A percentile compares a stretch with the other conserved stretches of the same genome.
phyloP scores from a whole-genome alignment of 2,888 invertebrate genomes.

The Strigamia crassipes region DNA sequence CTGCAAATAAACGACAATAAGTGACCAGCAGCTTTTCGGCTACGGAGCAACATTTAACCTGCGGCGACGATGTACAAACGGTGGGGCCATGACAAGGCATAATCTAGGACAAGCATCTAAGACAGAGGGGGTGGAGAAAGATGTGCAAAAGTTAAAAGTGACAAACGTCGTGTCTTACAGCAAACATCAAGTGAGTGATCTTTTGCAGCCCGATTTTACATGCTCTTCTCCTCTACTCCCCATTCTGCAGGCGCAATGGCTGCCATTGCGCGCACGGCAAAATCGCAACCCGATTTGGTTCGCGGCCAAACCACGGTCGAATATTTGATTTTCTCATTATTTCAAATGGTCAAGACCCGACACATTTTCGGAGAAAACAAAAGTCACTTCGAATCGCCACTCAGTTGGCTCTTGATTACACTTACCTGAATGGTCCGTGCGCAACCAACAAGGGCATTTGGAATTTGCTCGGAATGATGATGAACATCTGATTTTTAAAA shows the following conservation, averaged over 20 bases:
- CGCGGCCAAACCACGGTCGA: neutral
- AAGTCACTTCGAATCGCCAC: neutral
- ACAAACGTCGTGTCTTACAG: constrained; percentile 19
- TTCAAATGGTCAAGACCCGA: neutral
- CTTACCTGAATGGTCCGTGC: constrained; percentile 25
- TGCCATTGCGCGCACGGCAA: constrained; percentile 15
- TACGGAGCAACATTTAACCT: constrained; percentile 2
- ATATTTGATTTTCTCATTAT: neutral
- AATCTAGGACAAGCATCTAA: constrained; percentile 19
- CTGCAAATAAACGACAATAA: constrained; percentile 16
- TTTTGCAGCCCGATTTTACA: neutral
- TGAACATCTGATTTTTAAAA: constrained; percentile 36
- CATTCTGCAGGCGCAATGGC: neutral
- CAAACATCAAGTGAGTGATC: constrained; percentile 15
- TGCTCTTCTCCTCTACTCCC: neutral
- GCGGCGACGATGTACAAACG: constrained; percentile 20
- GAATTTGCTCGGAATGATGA: constrained; percentile 27
- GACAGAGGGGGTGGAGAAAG: constrained; percentile 26
- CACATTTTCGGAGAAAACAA: neutral
- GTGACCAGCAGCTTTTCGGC: constrained; percentile 30
- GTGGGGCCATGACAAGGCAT: constrained; percentile 33
- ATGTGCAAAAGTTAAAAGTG: constrained; percentile 32
- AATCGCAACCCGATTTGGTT: constrained; percentile 1
- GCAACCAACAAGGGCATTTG: constrained; percentile 27
- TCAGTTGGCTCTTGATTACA: neutral